phyloP scores from a whole-genome alignment of 1,140 invertebrate genomes.

The Zaprionus taronus region DNA sequence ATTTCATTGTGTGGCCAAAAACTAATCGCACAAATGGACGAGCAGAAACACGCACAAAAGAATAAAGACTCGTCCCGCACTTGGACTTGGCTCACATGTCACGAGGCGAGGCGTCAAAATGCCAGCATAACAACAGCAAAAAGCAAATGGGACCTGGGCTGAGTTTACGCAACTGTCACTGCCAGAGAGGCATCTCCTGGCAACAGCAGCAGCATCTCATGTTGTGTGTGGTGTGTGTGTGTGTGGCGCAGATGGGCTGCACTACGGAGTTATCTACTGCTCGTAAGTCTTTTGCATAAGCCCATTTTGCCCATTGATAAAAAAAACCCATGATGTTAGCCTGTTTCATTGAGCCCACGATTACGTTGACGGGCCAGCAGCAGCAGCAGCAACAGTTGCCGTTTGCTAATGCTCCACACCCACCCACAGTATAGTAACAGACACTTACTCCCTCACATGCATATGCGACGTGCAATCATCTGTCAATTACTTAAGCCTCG shows the following conservation, averaged over 20 bases:
- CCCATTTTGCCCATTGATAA: constrained; percentile 24
- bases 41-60: constrained; percentile 37
- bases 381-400: constrained; percentile 48
- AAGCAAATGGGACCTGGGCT: constrained; percentile 50
- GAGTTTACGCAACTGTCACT: constrained; percentile 31
- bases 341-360: constrained; percentile 18
- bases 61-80: constrained; percentile 1
- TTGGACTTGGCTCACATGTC: constrained; percentile 43
- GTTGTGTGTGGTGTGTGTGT: neutral
- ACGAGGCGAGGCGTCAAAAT: constrained; percentile 38
- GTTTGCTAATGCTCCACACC: neutral
- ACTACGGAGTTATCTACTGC: neutral
- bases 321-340: constrained; percentile 7
- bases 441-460: neutral
- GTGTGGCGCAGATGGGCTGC: constrained; percentile 27
- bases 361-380: neutral
- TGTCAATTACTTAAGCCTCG: constrained; percentile 80
- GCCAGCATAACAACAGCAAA: constrained; percentile 23
- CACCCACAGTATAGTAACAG: neutral
- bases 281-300: constrained; percentile 48
- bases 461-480: constrained; percentile 78
- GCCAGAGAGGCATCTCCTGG: constrained; percentile 1
- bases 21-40: constrained; percentile 80
- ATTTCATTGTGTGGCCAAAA: constrained; percentile 67
- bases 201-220: constrained; percentile 12